These are phyloP conservation scores for Sclerurus mexicanus DNA, from an alignment of 2,113 vertebrate species.

Conservation along the genomic window DNA sequence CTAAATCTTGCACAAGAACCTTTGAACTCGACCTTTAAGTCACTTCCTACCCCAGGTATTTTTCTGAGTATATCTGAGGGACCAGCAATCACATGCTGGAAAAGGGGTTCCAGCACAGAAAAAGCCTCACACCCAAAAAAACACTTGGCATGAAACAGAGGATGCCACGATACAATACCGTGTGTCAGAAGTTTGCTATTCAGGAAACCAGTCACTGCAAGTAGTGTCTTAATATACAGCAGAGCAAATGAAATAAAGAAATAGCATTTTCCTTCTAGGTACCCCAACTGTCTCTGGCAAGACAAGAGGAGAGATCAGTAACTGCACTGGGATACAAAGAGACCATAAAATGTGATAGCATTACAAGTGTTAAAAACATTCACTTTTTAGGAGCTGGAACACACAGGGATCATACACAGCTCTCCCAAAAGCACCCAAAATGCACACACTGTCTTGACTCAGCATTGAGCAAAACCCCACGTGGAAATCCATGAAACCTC, in stretches of 20 bases:
- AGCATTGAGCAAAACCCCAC: background rate
- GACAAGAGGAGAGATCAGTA: background rate
- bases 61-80: background rate
- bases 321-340: background rate
- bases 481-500: background rate
- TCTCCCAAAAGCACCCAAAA: background rate
- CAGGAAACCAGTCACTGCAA: background rate
- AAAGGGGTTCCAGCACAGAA: background rate
- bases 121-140: background rate
- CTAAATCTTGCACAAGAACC: background rate
- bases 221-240: background rate
- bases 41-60: rapidly evolving
- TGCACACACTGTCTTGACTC: rapidly evolving
- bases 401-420: background rate
- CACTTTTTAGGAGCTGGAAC: background rate
- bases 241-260: background rate
- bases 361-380: background rate
- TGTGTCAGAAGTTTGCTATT: background rate
- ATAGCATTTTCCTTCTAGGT: background rate
- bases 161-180: background rate
- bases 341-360: rapidly evolving
- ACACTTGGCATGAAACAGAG: background rate
- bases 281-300: background rate
- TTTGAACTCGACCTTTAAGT: background rate
- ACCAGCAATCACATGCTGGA: background rate